These are phyloP conservation scores for Alsophila aescularia DNA, from an alignment of 2,888 invertebrate genomes.

Conservation along the genomic window DNA sequence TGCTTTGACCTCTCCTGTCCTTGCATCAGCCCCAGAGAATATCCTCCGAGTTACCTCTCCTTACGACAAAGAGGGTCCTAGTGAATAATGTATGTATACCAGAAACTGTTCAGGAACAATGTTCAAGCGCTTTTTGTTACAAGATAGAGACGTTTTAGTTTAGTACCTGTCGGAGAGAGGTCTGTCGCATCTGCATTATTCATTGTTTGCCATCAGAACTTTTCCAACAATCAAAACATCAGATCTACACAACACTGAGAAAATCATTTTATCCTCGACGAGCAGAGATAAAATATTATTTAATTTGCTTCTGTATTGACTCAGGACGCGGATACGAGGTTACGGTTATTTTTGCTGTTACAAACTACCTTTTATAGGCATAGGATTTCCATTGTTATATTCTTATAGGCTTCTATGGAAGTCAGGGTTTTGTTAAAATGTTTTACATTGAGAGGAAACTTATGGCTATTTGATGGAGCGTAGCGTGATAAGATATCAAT, in stretches of 20 bases:
- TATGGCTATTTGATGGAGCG: conserved; percentile 14
- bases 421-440: conserved; percentile 27
- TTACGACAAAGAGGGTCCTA: conserved; percentile 23
- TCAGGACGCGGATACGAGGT: conserved; percentile 37
- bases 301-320: conserved; percentile 45
- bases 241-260: conserved; percentile 36
- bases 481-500: no score
- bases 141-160: conserved; percentile 17
- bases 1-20: background rate
- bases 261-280: conserved; percentile 34
- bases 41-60: conserved; percentile 18
- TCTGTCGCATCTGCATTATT: conserved; percentile 40
- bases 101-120: conserved; percentile 8
- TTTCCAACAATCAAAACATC: conserved; percentile 38
- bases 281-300: conserved; percentile 43
- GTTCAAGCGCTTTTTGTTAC: conserved; percentile 8
- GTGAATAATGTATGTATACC: conserved; percentile 16
- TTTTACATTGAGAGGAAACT: conserved; percentile 22
- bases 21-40: background rate
- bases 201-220: conserved; percentile 41
- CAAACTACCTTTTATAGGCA: conserved; percentile 32
- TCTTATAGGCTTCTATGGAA: conserved; percentile 33
- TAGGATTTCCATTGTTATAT: conserved; percentile 39
- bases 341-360: conserved; percentile 36
- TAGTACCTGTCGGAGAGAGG: background rate